phyloP scores from a whole-genome alignment of 2,888 invertebrate genomes.

The Aleiodes alternator region DNA sequence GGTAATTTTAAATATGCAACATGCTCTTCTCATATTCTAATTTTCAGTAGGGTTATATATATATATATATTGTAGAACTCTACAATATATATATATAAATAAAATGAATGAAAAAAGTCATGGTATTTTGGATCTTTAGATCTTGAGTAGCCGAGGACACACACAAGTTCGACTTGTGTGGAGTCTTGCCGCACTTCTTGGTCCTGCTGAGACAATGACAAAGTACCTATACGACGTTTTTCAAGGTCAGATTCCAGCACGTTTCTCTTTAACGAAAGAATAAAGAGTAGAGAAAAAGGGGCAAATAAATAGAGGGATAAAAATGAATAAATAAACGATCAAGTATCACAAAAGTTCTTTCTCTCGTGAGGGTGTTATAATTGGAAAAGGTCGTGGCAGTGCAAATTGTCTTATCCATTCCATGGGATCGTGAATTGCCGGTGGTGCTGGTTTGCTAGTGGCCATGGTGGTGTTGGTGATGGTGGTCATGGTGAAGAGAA shows the following conservation, averaged over 20 bases:
- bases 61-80: no score
- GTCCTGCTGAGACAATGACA: slow-evolving; percentile 43
- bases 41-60: no score
- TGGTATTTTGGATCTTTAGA: slow-evolving; percentile 38
- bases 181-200: slow-evolving; percentile 34
- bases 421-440: slow-evolving; percentile 31
- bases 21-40: no score
- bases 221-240: slow-evolving; percentile 38
- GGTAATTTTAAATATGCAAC: no score
- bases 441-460: neutral
- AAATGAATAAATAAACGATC: neutral
- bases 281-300: neutral
- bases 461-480: neutral
- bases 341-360: neutral
- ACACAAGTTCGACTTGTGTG: slow-evolving; percentile 39
- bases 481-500: neutral
- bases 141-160: slow-evolving; percentile 46
- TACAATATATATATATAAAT: no score
- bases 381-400: slow-evolving; percentile 45
- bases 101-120: neutral
- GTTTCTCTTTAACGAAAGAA: slow-evolving; percentile 29
- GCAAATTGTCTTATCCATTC: slow-evolving; percentile 48
- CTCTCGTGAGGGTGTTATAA: slow-evolving; percentile 42
- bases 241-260: slow-evolving; percentile 43
- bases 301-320: neutral